Base-by-base conservation (phyloP, 2,888 invertebrate genomes). In the Taphrorychus bicolor region DNA sequence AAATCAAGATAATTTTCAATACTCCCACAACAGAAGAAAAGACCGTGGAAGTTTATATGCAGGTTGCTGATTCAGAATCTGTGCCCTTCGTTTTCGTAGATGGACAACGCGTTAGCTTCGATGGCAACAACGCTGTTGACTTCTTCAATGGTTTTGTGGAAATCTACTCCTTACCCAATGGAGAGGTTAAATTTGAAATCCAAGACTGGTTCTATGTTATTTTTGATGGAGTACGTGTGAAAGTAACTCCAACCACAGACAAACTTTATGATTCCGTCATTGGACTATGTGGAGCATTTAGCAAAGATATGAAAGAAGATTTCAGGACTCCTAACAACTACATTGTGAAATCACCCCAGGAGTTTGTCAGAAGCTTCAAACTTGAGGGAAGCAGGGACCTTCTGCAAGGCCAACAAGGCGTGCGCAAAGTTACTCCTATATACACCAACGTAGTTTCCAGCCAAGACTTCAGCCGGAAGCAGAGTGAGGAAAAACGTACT, bases 221-320 rank as follows among this genome's bases (percentile, higher is more conserved):
- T 71, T 89, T 84, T 76, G 89, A 91, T 73, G 90, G 90, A 17
- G 74, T 83, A 61, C 84, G 87, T 24, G 75, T 87, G 14, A 84
- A 85, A 70, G 45, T 77, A 11, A 72, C 82, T n/a, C 71, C 74
- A 17, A 68, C 70, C 52, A 62, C 77, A 61, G 77, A 81, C 24
- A 77, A 84, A 24, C 85, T 87, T 79, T 85, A 87, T 41, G 85
- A 85, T 70, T 81, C 84, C 49, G 82, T 87, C 22, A 84, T 86
- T 66, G 91, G 91, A 66, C 83, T 91, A 45, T 91, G 91, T 75
- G 91, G 91, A 5, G 84, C 84, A 72, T 88, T 85, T 84, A 86
- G 85, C 70, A 86, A 87, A 7, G 86, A 89, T 42, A 73, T 80
- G n/a, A 78, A 81, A 51, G 85, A 87, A 66, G 91, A 91, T 73